Percentiles rank a stretch among this genome's conserved stretches.
Evolutionary conservation across 2,113 vertebrate genomes (phyloP).

Genomic region (Dascyllus trimaculatus): DNA sequence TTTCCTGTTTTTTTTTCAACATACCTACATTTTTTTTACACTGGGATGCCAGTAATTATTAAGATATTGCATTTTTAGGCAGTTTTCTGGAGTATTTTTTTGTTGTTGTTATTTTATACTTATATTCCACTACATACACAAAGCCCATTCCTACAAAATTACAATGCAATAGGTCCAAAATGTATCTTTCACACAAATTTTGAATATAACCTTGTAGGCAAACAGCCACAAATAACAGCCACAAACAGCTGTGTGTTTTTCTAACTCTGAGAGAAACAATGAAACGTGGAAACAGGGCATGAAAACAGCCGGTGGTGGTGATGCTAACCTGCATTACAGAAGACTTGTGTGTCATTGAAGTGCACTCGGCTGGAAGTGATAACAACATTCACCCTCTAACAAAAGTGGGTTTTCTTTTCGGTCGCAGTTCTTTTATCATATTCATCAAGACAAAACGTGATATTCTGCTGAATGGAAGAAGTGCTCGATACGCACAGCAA

Average conservation of each 20-base stretch:
- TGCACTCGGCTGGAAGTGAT: conserved; percentile 37
- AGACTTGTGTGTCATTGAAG: conserved; percentile 46
- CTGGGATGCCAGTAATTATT: too few relatives aligned
- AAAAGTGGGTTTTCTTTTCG: conserved; percentile 48
- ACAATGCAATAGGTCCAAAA: too few relatives aligned
- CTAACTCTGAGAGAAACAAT: conserved; percentile 13
- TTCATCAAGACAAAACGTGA: conserved; percentile 6
- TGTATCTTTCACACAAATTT: not conserved
- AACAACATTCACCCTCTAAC: conserved; percentile 42
- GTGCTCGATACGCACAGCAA: not conserved
- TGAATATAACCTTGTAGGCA: not conserved
- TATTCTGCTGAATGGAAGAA: not conserved
- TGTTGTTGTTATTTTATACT: too few relatives aligned
- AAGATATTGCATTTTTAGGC: too few relatives aligned
- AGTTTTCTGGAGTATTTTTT: too few relatives aligned
- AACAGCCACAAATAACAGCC: not conserved
- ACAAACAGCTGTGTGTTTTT: not conserved
- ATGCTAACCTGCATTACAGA: conserved; percentile 15
- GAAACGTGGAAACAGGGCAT: conserved; percentile 15
- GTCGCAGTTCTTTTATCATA: conserved; percentile 25
- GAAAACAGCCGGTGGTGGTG: conserved; percentile 28
- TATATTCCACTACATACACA: too few relatives aligned
- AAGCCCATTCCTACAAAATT: too few relatives aligned
- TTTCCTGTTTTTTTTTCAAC: too few relatives aligned
- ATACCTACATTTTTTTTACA: too few relatives aligned